A percentile compares a stretch with the other conserved stretches of the same genome.
Evolutionary conservation across 2,888 invertebrate genomes (phyloP).

Genomic region (Eubasilissa splendida): DNA sequence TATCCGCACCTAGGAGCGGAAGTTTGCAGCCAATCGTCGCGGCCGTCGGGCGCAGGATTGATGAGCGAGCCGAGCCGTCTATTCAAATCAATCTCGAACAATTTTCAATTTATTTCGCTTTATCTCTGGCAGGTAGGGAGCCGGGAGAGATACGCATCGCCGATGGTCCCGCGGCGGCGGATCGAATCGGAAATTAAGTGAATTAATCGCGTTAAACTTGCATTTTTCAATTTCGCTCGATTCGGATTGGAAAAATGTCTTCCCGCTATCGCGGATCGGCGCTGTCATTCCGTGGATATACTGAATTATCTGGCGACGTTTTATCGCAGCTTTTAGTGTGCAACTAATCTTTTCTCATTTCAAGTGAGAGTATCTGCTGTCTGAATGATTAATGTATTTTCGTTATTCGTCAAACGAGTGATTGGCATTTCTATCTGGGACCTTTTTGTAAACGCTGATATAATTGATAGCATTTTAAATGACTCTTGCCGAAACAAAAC

Average conservation of each 20-base stretch:
- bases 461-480: constrained; percentile 1
- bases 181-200: constrained; percentile 75
- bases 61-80: constrained; percentile 57
- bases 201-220: constrained; percentile 68
- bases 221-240: constrained; percentile 55
- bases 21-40: constrained; percentile 55
- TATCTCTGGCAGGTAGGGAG: constrained; percentile 29
- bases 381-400: constrained; percentile 16
- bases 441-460: neutral
- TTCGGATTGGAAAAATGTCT: constrained; percentile 43
- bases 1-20: constrained; percentile 25
- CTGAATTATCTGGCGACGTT: constrained; percentile 21
- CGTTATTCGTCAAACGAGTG: constrained; percentile 14
- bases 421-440: constrained; percentile 2
- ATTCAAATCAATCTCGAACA: constrained; percentile 75
- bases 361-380: constrained; percentile 7
- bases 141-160: constrained; percentile 48
- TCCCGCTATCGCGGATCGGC: constrained; percentile 17
- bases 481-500: no score
- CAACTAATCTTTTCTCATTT: constrained; percentile 22
- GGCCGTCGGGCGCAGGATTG: constrained; percentile 48
- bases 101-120: constrained; percentile 73
- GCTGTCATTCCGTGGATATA: constrained; percentile 16
- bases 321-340: constrained; percentile 20
- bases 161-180: constrained; percentile 60